These are phyloP conservation scores for Oligia strigilis DNA, from an alignment of 2,888 invertebrate species.

Conservation along the genomic window DNA sequence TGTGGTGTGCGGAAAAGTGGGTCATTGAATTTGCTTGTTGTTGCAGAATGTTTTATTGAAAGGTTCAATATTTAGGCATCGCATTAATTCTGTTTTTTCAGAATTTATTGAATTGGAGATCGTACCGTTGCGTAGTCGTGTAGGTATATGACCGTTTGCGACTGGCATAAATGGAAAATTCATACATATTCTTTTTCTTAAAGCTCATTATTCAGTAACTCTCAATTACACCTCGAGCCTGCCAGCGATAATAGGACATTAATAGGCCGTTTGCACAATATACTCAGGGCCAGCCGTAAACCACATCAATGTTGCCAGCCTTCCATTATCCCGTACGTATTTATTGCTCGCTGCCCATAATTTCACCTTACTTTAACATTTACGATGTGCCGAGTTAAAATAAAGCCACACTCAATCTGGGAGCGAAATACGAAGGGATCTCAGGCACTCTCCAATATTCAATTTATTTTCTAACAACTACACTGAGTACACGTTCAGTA, in stretches of 20 bases:
- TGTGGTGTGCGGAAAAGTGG: constrained; percentile 9
- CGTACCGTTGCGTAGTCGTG: background rate
- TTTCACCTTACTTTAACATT: constrained; percentile 75
- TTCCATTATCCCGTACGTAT: constrained; percentile 68
- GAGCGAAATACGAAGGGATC: constrained; percentile 77
- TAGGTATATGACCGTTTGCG: background rate
- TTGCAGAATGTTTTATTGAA: background rate
- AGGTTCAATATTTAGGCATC: background rate
- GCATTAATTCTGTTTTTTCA: background rate
- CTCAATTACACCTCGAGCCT: constrained; percentile 38
- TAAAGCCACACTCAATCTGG: constrained; percentile 82
- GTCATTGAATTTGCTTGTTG: constrained; percentile 14
- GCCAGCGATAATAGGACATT: constrained; percentile 59
- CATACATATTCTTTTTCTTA: background rate
- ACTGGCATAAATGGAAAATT: background rate
- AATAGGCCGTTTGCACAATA: constrained; percentile 63
- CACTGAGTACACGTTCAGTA: constrained; percentile 70
- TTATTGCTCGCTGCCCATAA: constrained; percentile 71
- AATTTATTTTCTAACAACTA: constrained; percentile 87
- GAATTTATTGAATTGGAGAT: background rate
- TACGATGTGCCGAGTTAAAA: constrained; percentile 80
- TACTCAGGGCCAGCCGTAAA: constrained; percentile 62
- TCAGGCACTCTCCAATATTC: constrained; percentile 81
- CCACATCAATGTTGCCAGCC: constrained; percentile 65
- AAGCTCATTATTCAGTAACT: constrained; percentile 30